These are phyloP conservation scores for Diglossa cyanea DNA, from an alignment of 2,797 vertebrate species.

Conservation along the genomic window DNA sequence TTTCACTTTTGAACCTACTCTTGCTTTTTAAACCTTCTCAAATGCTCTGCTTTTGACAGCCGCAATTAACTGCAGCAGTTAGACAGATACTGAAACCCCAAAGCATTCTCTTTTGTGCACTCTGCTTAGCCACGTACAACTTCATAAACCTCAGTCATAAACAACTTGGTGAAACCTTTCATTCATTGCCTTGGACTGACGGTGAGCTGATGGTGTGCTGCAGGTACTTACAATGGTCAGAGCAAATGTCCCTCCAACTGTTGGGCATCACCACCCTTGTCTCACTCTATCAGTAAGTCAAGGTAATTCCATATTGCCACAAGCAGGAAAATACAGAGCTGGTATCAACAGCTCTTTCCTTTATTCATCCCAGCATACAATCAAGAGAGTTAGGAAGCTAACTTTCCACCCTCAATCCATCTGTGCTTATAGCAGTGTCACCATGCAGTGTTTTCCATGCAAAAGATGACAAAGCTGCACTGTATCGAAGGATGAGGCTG, in stretches of 20 bases:
- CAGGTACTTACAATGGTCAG: accelerated
- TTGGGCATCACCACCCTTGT: background rate
- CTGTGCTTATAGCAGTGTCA: background rate
- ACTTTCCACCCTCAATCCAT: accelerated
- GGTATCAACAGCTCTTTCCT: background rate
- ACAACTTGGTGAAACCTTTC: background rate
- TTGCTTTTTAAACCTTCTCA: background rate
- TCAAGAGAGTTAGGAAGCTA: background rate
- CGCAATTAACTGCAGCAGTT: background rate
- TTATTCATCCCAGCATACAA: background rate
- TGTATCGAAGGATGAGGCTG: background rate
- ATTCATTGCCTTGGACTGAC: too few species aligned
- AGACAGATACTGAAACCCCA: background rate
- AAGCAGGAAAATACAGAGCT: background rate
- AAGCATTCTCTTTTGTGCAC: background rate
- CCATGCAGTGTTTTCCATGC: background rate
- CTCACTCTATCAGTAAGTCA: background rate
- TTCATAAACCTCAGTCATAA: background rate
- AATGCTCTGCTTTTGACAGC: background rate
- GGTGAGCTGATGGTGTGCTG: background rate
- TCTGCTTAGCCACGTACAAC: background rate
- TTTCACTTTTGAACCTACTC: background rate
- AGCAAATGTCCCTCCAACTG: background rate
- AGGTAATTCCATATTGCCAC: background rate
- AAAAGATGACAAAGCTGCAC: background rate